These are phyloP conservation scores for Oreochromis tanganicae DNA, from an alignment of 2,113 vertebrate species.

Conservation along the genomic window DNA sequence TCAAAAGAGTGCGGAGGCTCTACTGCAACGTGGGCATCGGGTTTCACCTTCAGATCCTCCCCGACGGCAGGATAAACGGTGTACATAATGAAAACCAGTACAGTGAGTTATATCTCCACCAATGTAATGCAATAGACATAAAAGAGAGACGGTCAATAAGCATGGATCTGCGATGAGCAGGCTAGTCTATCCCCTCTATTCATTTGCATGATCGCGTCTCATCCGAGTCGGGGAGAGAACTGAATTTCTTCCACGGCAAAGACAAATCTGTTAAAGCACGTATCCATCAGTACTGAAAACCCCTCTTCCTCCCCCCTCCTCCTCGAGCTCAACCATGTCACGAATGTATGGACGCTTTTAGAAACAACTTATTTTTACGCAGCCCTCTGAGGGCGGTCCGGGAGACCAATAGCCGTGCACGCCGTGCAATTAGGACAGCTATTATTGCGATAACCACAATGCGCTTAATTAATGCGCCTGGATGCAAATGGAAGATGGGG, in stretches of 20 bases:
- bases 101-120: conserved; percentile 88
- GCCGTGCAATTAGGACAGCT: conserved; percentile 38
- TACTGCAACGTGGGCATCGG: conserved; percentile 99
- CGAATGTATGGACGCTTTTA: conserved; percentile 76
- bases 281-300: conserved; percentile 63
- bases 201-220: conserved; percentile 66
- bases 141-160: conserved; percentile 57
- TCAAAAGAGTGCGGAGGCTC: conserved; percentile 91
- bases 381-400: conserved; percentile 55
- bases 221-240: conserved; percentile 40
- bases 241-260: conserved; percentile 57
- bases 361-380: conserved; percentile 77
- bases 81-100: conserved; percentile 92
- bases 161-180: conserved; percentile 55
- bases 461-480: conserved; percentile 23
- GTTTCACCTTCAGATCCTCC: conserved; percentile 94
- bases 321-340: conserved; percentile 59
- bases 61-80: conserved; percentile 88
- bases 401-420: conserved; percentile 35
- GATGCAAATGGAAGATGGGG: conserved; percentile 5
- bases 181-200: conserved; percentile 43
- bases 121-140: conserved; percentile 69
- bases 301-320: not conserved
- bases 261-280: conserved; percentile 63
- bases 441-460: not conserved